Evolutionary conservation across 2,113 vertebrate genomes (phyloP).

Genomic region (Chamaetylas fuelleborni): DNA sequence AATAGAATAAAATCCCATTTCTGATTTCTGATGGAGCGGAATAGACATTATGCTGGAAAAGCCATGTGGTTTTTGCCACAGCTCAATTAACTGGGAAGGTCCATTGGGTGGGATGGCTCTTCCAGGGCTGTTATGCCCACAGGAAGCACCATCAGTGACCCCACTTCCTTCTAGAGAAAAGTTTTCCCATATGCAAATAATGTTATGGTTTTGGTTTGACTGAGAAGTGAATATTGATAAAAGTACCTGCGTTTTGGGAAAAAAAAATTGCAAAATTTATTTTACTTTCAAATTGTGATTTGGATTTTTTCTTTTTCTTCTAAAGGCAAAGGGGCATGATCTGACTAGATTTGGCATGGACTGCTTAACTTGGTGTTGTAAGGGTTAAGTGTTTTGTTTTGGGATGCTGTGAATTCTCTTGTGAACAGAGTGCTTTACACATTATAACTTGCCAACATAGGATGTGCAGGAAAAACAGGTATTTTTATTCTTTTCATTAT

Average conservation of each 20-base stretch:
- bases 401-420: neutral
- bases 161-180: neutral
- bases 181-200: neutral
- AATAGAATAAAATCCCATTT: neutral
- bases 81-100: neutral
- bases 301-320: neutral
- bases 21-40: neutral
- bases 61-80: neutral
- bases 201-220: neutral
- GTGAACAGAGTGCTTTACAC: neutral
- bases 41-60: neutral
- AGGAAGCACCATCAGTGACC: neutral
- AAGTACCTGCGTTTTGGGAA: neutral
- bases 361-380: neutral
- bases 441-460: neutral
- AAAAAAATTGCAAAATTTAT: neutral
- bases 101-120: neutral
- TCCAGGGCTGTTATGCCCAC: neutral
- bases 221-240: neutral
- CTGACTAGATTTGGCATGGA: neutral
- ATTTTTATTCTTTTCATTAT: neutral
- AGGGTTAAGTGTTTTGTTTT: neutral
- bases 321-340: rapidly evolving
- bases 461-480: neutral
- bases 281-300: neutral